phyloP scores from a whole-genome alignment of 1,140 invertebrate genomes.

The Nilaparvata lugens region DNA sequence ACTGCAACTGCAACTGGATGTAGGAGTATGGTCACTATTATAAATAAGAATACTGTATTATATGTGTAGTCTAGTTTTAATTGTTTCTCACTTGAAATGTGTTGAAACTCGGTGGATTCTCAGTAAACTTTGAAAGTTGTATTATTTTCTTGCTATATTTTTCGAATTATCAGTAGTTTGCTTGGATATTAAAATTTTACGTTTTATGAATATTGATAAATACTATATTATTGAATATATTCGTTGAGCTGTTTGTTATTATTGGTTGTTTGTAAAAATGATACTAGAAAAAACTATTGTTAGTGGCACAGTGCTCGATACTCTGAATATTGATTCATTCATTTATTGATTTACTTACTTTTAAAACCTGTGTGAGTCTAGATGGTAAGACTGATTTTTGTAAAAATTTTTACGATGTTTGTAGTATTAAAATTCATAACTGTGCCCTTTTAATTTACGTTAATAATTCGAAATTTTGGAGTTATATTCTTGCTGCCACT shows the following conservation, averaged over 20 bases:
- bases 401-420: constrained; percentile 3
- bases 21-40: not conserved
- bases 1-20: too few relatives aligned
- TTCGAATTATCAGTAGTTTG: not conserved
- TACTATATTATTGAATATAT: constrained; percentile 1
- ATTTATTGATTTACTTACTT: not conserved
- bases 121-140: not conserved
- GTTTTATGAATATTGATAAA: not conserved
- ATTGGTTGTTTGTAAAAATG: not conserved
- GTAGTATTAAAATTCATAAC: not conserved
- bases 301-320: not conserved
- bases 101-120: not conserved
- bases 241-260: not conserved
- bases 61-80: constrained; percentile 3
- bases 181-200: not conserved
- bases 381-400: constrained; percentile 2
- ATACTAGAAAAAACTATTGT: not conserved
- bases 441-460: not conserved
- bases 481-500: not conserved
- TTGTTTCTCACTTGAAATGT: not conserved
- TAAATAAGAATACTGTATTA: constrained; percentile 4
- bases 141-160: not conserved
- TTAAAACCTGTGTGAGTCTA: not conserved
- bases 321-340: not conserved
- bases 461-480: not conserved